These are phyloP conservation scores for Hermodice carunculata DNA, from an alignment of 2,888 invertebrate genomes.

Conservation along the genomic window DNA sequence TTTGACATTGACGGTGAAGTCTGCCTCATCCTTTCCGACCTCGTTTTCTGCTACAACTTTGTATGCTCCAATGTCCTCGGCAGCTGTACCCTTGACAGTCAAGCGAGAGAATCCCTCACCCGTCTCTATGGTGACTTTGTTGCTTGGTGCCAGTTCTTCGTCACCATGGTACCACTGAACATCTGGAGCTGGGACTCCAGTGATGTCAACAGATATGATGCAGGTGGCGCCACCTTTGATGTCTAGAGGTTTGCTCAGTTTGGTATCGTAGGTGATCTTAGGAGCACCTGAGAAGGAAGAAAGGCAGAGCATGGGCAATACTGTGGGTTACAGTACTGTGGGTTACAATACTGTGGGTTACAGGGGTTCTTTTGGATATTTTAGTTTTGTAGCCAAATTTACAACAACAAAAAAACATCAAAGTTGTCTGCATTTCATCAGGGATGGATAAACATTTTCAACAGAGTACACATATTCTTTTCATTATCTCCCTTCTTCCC, in stretches of 20 bases:
- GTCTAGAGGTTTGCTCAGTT: conserved; percentile 6
- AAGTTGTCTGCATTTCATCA: too few relatives aligned
- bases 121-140: conserved; percentile 29
- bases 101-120: conserved; percentile 29
- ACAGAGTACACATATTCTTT: too few relatives aligned
- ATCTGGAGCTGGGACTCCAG: conserved; percentile 33
- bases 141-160: conserved; percentile 11
- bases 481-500: too few relatives aligned
- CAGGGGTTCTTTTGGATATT: too few relatives aligned
- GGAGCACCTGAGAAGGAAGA: conserved; percentile 34
- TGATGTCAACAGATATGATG: conserved; percentile 22
- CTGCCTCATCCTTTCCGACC: conserved; percentile 77
- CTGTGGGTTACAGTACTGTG: not conserved
- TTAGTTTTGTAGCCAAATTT: too few relatives aligned
- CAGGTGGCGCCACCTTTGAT: conserved; percentile 21
- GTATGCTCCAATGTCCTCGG: conserved; percentile 89
- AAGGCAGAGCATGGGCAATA: not conserved
- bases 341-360: too few relatives aligned
- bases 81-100: conserved; percentile 74
- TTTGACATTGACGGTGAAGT: conserved; percentile 83
- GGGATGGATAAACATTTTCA: too few relatives aligned
- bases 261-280: conserved; percentile 32
- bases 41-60: conserved; percentile 83
- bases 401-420: too few relatives aligned
- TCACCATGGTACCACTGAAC: conserved; percentile 34